Conservation (phyloP, 2,797 vertebrate genomes). For the Bovichtus variegatus region DNA sequence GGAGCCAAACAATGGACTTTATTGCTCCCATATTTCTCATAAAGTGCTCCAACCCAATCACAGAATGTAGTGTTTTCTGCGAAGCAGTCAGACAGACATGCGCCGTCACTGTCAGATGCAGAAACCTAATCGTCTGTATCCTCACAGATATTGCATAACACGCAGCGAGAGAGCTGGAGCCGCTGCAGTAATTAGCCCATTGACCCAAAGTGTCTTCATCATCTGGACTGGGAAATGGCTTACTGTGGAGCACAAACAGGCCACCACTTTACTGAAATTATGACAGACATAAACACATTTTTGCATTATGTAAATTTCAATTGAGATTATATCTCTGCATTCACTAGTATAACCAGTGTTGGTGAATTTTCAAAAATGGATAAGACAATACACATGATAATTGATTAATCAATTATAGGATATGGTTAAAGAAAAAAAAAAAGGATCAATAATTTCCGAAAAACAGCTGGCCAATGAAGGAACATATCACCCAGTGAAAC, state of each 20-base stretch:
- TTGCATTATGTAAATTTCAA: constrained; percentile 4
- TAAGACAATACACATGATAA: not conserved
- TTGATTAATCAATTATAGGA: not conserved
- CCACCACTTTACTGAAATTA: constrained; percentile 37
- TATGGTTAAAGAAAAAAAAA: not conserved
- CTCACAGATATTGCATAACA: constrained; percentile 76
- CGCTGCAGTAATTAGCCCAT: constrained; percentile 75
- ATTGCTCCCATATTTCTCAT: constrained; percentile 44
- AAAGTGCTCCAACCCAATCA: constrained; percentile 30
- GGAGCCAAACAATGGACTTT: constrained; percentile 20
- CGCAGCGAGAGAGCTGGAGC: constrained; percentile 55
- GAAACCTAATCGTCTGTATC: constrained; percentile 74
- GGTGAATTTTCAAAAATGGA: not conserved
- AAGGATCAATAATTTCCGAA: not conserved
- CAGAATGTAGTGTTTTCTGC: constrained; percentile 39
- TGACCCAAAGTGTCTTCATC: constrained; percentile 77
- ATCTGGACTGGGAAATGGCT: constrained; percentile 65
- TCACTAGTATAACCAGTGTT: not conserved
- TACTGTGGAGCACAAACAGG: constrained; percentile 37
- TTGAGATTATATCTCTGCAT: not conserved
- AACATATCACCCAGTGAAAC: not conserved
- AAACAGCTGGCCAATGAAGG: not conserved
- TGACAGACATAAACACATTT: constrained; percentile 22
- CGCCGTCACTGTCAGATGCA: constrained; percentile 64
- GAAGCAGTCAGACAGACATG: constrained; percentile 50